Evolutionary conservation across 2,113 vertebrate species (phyloP), one percentile per base, ranked within the genome.

Genomic region (Dunckerocampus dactyliophorus): DNA sequence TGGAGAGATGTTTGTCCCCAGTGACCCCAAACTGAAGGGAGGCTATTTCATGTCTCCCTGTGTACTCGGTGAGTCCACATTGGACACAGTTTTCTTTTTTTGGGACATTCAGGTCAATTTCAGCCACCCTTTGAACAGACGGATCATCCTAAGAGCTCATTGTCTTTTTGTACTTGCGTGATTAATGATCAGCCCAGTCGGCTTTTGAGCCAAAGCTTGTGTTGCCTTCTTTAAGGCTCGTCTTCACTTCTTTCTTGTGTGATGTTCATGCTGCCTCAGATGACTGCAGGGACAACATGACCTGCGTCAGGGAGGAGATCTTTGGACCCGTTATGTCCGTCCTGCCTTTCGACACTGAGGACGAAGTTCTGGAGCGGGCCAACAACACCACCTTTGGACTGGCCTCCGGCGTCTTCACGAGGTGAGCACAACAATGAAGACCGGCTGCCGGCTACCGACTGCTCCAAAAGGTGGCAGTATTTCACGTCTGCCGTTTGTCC

Each of bases 291-390:
- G 97, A 99, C 20, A 90, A 94, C 61, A 98, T 99, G 96, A 94
- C 91, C 0, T 98, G 95, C 56, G 95, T 99, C 69, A 94, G 92
- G 74, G 95, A 99, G 76, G 96, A 99, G 87, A 98, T 99, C 65
- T 99, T 99, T 15, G 97, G 96, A 2, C 97, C 97, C 0, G 97
- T 99, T 21, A 98, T 99, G 97, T 94, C 95, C 0, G 92, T 99
- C 62, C 76, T 99, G 73, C 79, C 93, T 0, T 99, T 99, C 72
- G 93, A 97, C 85, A 95, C 93, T 0, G 97, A 99, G 77, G 93
- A 94, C 0, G 97, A 99, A 68, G 97, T 92, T 52, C 50, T 99
- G 52, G 62, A 85, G 67, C 90, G 96, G 78, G 97, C 97, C 68
- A 99, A 99, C 24, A 61, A 90, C 67, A 95, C 93, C 46, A 89